Percentiles rank a stretch among this genome's conserved stretches.
Evolutionary conservation across 2,888 invertebrate species (phyloP).

Genomic region (Lasioglossum leucozonium): DNA sequence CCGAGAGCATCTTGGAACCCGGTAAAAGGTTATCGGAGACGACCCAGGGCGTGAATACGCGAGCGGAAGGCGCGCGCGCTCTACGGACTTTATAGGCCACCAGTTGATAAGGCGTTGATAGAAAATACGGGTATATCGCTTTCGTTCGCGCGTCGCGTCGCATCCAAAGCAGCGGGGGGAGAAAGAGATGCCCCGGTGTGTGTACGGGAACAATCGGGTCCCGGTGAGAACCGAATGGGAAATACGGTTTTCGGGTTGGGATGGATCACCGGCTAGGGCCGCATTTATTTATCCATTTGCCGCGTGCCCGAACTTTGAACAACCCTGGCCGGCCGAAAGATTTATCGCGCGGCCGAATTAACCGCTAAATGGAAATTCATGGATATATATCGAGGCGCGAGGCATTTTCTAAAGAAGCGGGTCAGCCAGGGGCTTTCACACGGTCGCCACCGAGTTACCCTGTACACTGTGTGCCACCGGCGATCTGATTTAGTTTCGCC

Average conservation of each 20-base stretch:
- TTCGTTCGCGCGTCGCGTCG: neutral
- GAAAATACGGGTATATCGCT: neutral
- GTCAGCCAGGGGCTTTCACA: constrained; percentile 24
- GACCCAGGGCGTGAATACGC: neutral
- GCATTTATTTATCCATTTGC: constrained; percentile 17
- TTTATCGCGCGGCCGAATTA: constrained; percentile 36
- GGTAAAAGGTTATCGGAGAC: neutral
- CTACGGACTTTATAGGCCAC: constrained; percentile 4
- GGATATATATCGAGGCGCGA: constrained; percentile 23
- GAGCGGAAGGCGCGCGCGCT: neutral
- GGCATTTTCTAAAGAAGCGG: constrained; percentile 38
- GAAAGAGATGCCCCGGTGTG: neutral
- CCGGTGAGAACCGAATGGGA: neutral
- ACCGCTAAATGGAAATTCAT: constrained; percentile 45
- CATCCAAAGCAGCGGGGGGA: neutral
- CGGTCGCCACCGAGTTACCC: constrained; percentile 12
- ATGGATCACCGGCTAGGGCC: neutral
- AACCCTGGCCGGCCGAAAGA: neutral
- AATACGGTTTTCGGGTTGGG: neutral
- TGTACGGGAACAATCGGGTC: neutral
- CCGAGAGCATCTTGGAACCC: neutral
- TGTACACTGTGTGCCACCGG: constrained; percentile 2
- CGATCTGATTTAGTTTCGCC: constrained; percentile 47
- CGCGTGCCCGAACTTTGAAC: constrained; percentile 9
- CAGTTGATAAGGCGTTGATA: constrained; percentile 7